Evolutionary conservation across 2,888 invertebrate genomes (phyloP).

Genomic region (Amphipoea oculea): DNA sequence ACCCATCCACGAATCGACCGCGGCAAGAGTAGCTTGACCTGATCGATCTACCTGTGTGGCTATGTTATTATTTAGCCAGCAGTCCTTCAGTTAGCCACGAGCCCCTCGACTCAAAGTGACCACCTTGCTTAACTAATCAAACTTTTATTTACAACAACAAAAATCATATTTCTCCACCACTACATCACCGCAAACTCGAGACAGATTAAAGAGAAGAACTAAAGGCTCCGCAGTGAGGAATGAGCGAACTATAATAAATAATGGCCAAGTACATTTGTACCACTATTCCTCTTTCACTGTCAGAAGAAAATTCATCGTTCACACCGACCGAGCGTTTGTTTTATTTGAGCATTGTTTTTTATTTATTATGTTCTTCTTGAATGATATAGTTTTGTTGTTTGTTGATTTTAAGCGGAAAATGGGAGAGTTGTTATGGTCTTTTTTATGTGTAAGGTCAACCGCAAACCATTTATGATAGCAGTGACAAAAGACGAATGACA

Average conservation of each 20-base stretch:
- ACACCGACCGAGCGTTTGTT: slow-evolving; percentile 62
- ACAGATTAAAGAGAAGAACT: slow-evolving; percentile 58
- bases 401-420: slow-evolving; percentile 36
- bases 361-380: slow-evolving; percentile 56
- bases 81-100: not conserved
- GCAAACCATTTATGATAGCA: not conserved
- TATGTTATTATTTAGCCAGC: no score
- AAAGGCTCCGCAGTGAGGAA: slow-evolving; percentile 45
- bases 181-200: slow-evolving; percentile 44
- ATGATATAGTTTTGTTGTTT: slow-evolving; percentile 53
- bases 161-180: slow-evolving; percentile 41
- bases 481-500: no score
- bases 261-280: slow-evolving; percentile 67
- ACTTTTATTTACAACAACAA: slow-evolving; percentile 17
- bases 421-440: not conserved
- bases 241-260: slow-evolving; percentile 68
- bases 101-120: not conserved
- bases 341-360: slow-evolving; percentile 64
- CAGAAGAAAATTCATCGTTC: slow-evolving; percentile 66
- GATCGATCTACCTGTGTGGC: not conserved
- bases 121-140: not conserved
- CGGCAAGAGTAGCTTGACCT: not conserved
- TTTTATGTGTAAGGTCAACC: not conserved
- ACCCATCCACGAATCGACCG: not conserved
- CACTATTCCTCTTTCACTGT: slow-evolving; percentile 66